phyloP scores from a whole-genome alignment of 1,140 invertebrate species.

The Oncopodura yosiiana region DNA sequence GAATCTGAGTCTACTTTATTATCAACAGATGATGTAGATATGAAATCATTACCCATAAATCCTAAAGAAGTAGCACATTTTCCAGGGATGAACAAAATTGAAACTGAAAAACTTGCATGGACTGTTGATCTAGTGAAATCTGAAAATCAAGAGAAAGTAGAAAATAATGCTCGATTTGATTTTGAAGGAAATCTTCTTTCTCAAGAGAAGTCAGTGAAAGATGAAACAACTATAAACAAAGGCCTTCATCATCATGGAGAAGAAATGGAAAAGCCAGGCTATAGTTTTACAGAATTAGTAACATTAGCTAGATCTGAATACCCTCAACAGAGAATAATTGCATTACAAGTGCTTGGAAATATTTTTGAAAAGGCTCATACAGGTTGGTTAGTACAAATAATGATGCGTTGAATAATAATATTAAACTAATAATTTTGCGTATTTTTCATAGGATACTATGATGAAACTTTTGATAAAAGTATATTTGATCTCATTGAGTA shows the following conservation, averaged over 20 bases:
- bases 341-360: constrained; percentile 64
- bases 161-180: constrained; percentile 49
- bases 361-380: constrained; percentile 62
- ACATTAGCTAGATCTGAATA: constrained; percentile 57
- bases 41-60: constrained; percentile 43
- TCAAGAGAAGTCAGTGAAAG: constrained; percentile 54
- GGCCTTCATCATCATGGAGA: constrained; percentile 83
- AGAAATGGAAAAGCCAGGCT: constrained; percentile 79
- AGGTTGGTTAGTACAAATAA: constrained; percentile 47
- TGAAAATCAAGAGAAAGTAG: constrained; percentile 14
- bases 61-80: constrained; percentile 56
- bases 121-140: constrained; percentile 50
- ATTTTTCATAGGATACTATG: constrained; percentile 46
- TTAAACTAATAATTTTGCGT: constrained; percentile 20
- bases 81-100: constrained; percentile 69
- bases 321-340: constrained; percentile 66
- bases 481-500: constrained; percentile 48
- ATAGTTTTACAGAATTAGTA: constrained; percentile 75
- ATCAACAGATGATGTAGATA: constrained; percentile 32
- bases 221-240: constrained; percentile 50
- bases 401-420: constrained; percentile 6
- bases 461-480: constrained; percentile 48
- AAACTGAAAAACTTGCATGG: constrained; percentile 76
- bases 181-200: constrained; percentile 53
- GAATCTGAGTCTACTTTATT: constrained; percentile 37